phyloP scores from a whole-genome alignment of 1,140 invertebrate genomes.

The Gonatopus flavifemur region DNA sequence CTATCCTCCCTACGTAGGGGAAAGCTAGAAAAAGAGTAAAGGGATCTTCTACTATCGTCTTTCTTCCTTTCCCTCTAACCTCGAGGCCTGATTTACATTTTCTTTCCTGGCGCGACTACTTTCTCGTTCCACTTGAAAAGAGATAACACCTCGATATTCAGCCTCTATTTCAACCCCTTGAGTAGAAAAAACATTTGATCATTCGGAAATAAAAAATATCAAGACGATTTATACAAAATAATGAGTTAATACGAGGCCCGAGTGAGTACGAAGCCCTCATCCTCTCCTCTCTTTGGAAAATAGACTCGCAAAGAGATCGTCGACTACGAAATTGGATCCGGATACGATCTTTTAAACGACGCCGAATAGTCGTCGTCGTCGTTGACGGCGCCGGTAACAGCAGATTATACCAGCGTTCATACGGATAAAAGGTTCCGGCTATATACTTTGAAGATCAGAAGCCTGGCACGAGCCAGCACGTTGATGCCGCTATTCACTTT shows the following conservation, averaged over 20 bases:
- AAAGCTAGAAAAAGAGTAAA: too few relatives aligned
- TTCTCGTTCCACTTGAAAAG: conserved; percentile 42
- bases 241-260: too few relatives aligned
- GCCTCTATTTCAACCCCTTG: conserved; percentile 37
- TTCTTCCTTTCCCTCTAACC: conserved; percentile 9
- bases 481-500: conserved; percentile 18
- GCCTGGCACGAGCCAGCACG: conserved; percentile 30
- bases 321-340: conserved; percentile 22
- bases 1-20: conserved; percentile 28
- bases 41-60: conserved; percentile 1
- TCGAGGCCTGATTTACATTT: conserved; percentile 45
- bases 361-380: conserved; percentile 9
- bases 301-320: conserved; percentile 1
- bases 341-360: conserved; percentile 21
- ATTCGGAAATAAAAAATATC: conserved; percentile 17
- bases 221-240: conserved; percentile 13
- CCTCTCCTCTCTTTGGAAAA: neutral
- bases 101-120: conserved; percentile 35
- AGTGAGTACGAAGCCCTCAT: too few relatives aligned
- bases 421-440: conserved; percentile 34
- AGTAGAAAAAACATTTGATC: conserved; percentile 24
- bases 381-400: conserved; percentile 19
- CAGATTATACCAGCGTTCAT: conserved; percentile 21
- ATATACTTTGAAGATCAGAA: conserved; percentile 50
- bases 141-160: conserved; percentile 40